These are phyloP conservation scores for Procambarus virginalis DNA, from an alignment of 1,140 invertebrate species.

Conservation along the genomic window DNA sequence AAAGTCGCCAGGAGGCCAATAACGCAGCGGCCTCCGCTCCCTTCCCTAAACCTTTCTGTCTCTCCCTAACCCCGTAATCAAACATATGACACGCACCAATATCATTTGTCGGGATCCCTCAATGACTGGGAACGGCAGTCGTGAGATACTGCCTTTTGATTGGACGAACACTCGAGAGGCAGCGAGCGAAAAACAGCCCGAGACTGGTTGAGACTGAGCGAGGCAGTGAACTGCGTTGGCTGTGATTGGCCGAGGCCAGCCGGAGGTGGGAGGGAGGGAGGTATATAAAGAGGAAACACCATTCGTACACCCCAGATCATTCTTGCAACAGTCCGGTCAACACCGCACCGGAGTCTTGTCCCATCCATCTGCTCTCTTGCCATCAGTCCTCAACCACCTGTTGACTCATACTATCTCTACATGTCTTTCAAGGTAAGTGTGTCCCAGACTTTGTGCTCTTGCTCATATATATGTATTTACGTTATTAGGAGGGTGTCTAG, in stretches of 20 bases:
- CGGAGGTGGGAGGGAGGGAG: constrained; percentile 25
- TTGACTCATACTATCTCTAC: not conserved
- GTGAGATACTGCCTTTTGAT: not conserved
- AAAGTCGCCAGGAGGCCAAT: not conserved
- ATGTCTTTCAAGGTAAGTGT: constrained; percentile 37
- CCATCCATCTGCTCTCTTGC: not conserved
- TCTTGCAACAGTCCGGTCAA: constrained; percentile 1
- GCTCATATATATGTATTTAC: not conserved
- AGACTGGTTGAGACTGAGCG: not conserved
- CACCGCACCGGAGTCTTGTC: not conserved
- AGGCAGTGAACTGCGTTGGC: not conserved
- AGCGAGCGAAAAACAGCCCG: not conserved
- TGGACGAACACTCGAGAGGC: not conserved
- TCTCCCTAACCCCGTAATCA: constrained; percentile 31
- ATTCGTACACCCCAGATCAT: not conserved
- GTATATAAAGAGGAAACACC: constrained; percentile 3
- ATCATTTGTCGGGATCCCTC: constrained; percentile 11
- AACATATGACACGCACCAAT: constrained; percentile 20
- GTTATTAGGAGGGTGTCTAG: too few relatives aligned
- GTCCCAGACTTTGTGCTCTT: not conserved
- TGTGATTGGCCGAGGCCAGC: constrained; percentile 2
- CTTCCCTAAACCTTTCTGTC: constrained; percentile 25
- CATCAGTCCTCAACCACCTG: not conserved
- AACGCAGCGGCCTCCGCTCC: not conserved
- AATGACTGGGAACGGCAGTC: not conserved